Percentiles rank a stretch among this genome's conserved stretches.
Evolutionary conservation across 2,888 invertebrate species (phyloP).

Genomic region (Lasioglossum lativentre): DNA sequence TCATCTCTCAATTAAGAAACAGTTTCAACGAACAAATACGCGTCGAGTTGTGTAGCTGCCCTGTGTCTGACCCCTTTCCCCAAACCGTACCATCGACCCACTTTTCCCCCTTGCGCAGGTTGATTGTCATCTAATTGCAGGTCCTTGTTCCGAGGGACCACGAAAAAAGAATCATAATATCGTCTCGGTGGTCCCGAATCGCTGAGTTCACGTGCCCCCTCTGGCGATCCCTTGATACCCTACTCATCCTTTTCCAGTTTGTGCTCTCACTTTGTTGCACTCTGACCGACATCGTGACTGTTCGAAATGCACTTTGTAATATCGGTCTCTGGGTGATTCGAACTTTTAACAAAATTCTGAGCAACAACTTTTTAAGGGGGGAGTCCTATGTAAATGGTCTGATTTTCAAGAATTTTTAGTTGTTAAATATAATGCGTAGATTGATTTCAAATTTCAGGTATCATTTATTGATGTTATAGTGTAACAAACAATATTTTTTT

Average conservation of each 20-base stretch:
- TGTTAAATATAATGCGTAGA: too few relatives aligned
- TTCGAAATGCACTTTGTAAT: background rate
- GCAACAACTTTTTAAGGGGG: background rate
- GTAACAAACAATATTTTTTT: too few relatives aligned
- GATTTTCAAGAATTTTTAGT: too few relatives aligned
- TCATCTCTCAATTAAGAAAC: background rate
- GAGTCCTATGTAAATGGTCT: too few relatives aligned
- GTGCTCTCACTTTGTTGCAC: slow-evolving; percentile 11
- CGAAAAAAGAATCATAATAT: slow-evolving; percentile 51
- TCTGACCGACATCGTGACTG: background rate
- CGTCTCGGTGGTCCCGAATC: slow-evolving; percentile 37
- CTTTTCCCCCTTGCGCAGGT: slow-evolving; percentile 33
- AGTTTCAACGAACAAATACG: background rate
- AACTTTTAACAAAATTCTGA: background rate
- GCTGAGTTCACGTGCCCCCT: slow-evolving; percentile 49
- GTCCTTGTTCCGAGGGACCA: slow-evolving; percentile 24
- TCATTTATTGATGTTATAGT: too few relatives aligned
- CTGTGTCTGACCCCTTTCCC: slow-evolving; percentile 35
- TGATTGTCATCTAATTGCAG: slow-evolving; percentile 47
- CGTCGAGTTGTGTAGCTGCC: background rate
- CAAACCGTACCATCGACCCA: slow-evolving; percentile 29
- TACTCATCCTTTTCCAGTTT: slow-evolving; percentile 20
- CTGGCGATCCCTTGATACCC: slow-evolving; percentile 35
- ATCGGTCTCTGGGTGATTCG: background rate
- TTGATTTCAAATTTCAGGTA: too few relatives aligned